A percentile compares a stretch with the other conserved stretches of the same genome.
Conservation (phyloP, 2,113 vertebrate genomes). For the Orthonyx spaldingii region DNA sequence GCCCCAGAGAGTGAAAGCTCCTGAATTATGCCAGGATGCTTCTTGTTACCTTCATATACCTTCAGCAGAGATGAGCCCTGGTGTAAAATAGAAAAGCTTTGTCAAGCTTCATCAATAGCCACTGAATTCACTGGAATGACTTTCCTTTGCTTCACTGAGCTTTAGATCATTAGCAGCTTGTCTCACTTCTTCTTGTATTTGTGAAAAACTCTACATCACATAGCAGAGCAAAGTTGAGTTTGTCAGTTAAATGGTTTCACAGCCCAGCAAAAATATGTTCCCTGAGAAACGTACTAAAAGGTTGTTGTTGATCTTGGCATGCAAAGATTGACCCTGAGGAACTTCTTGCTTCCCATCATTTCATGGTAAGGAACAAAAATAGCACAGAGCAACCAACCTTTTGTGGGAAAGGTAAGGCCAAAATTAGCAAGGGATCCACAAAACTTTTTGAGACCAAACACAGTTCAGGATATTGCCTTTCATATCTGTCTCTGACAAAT, state of each 20-base stretch:
- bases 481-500: background rate
- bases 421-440: background rate
- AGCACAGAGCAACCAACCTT: background rate
- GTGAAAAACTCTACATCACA: background rate
- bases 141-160: background rate
- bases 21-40: background rate
- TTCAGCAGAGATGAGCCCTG: background rate
- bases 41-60: background rate
- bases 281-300: background rate
- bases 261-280: background rate
- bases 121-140: background rate
- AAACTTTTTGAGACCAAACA: background rate
- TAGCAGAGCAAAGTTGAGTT: background rate
- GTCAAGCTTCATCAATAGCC: background rate
- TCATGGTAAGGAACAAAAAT: background rate
- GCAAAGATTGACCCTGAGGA: background rate
- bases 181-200: background rate
- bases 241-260: background rate
- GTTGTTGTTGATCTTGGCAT: background rate
- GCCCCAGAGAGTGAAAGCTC: background rate
- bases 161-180: background rate
- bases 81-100: background rate
- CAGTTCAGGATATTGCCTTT: background rate
- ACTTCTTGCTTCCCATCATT: background rate
- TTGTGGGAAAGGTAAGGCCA: conserved; percentile 21